These are phyloP conservation scores for Zoanthus sociatus DNA, from an alignment of 92 coral and sea anemone genomes.

Conservation along the genomic window DNA sequence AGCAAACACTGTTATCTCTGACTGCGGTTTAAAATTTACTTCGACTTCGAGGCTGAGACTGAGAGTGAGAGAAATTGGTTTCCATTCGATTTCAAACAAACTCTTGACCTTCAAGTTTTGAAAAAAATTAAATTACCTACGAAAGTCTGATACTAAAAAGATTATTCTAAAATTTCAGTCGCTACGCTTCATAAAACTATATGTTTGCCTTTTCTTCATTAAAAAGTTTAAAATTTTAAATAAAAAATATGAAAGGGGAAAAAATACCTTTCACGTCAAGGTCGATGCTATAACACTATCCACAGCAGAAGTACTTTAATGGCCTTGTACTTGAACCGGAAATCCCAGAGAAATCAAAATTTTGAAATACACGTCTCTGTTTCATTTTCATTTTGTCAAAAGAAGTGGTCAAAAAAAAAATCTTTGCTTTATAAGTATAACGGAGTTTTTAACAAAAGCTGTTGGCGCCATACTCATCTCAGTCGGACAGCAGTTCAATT, in stretches of 20 bases:
- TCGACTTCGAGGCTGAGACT: background rate
- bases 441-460: background rate
- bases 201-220: background rate
- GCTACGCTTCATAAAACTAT: background rate
- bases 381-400: background rate
- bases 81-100: background rate
- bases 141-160: background rate
- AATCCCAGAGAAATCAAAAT: background rate
- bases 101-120: background rate
- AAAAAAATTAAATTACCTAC: background rate
- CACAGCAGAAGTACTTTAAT: background rate
- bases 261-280: background rate
- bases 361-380: background rate
- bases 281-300: background rate
- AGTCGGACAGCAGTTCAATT: background rate
- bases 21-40: conserved; percentile 4
- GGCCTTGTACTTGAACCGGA: background rate
- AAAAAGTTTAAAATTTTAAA: background rate
- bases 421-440: background rate
- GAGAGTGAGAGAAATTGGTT: background rate
- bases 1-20: background rate
- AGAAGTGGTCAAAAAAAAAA: background rate
- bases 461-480: background rate
- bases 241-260: background rate
- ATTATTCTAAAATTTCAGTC: background rate